These are phyloP conservation scores for Zosterops hypoxanthus DNA, from an alignment of 2,113 vertebrate genomes.

Conservation along the genomic window DNA sequence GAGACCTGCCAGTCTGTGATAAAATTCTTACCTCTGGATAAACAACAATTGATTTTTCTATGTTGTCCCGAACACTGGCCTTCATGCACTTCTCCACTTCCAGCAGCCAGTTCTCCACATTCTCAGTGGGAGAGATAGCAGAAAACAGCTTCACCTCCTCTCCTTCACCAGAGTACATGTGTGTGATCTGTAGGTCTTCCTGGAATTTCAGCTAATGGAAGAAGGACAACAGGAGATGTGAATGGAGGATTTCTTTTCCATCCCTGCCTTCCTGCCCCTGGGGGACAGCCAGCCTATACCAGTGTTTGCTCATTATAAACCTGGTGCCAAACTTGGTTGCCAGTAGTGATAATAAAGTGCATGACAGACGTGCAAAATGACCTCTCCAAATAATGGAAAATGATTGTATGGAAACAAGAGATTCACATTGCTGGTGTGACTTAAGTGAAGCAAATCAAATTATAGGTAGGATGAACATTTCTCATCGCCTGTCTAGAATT, in stretches of 20 bases:
- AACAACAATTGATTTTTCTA: conserved; percentile 78
- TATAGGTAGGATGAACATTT: not conserved
- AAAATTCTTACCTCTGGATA: conserved; percentile 79
- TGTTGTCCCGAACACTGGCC: conserved; percentile 83
- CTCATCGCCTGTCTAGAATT: not conserved
- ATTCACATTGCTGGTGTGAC: not conserved
- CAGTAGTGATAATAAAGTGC: not conserved
- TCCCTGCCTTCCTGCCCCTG: not conserved
- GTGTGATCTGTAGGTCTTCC: conserved; percentile 88
- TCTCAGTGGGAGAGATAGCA: conserved; percentile 80
- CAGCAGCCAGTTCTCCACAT: conserved; percentile 89
- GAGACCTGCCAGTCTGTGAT: not conserved
- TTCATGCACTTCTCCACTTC: conserved; percentile 90
- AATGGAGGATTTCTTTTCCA: not conserved
- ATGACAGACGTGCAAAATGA: not conserved
- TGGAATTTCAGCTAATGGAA: conserved; percentile 86
- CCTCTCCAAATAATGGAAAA: not conserved
- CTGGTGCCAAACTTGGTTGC: not conserved
- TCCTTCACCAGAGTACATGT: conserved; percentile 90
- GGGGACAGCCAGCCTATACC: not conserved
- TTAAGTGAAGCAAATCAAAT: conserved; percentile 15
- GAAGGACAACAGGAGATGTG: not conserved
- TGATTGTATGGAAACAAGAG: not conserved
- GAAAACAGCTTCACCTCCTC: conserved; percentile 84
- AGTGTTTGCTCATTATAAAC: not conserved